Evolutionary conservation across 1,140 invertebrate species (phyloP), one percentile per base, ranked within the genome.

Genomic region (Trypoxylus dichotomus): DNA sequence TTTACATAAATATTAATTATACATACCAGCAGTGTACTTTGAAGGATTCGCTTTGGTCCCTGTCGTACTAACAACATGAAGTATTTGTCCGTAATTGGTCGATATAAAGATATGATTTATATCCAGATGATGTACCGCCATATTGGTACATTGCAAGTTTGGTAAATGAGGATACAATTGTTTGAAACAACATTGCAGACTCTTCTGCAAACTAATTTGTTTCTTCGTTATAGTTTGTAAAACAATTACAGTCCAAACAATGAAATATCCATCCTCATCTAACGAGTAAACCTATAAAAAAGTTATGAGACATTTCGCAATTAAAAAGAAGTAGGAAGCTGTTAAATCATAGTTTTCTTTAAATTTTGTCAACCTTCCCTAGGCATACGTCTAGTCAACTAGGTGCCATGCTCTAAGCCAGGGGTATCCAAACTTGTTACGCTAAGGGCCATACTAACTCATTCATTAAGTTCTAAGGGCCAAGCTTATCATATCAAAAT

Each of bases 21-120:
- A 19, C 73, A 68, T 79, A 86, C 83, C 82, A 71, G 81, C 43
- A 25, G 32, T 15, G 76, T 83, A 85, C 76, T 79, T 78, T 41
- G 82, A 82, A 3, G 81, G 80, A 54, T 76, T 81, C 41, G 74
- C 77, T 78, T 82, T 83, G 0, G 76, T 77, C 15, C 81, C 81
- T 29, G 79, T 83, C n/a, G 81, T 54, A 8, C 80, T 76, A 47
- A 75, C 43, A 74, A 79, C 83, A 77, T 85, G 84, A 21, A 86
- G 42, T 19, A 86, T 80, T 41, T 77, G 77, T 11, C 84, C 85
- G 76, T 82, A 82, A 80, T 85, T 85, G 0, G 85, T 85, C 5
- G 84, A 82, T 71, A 86, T 79, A 63, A 82, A 85, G 24, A 84
- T 77, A 60, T 83, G 79, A 79, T 79, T 83, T 10, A 81, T 75